Conservation (phyloP, 2,888 invertebrate genomes). For the Drosophila lacicola region DNA sequence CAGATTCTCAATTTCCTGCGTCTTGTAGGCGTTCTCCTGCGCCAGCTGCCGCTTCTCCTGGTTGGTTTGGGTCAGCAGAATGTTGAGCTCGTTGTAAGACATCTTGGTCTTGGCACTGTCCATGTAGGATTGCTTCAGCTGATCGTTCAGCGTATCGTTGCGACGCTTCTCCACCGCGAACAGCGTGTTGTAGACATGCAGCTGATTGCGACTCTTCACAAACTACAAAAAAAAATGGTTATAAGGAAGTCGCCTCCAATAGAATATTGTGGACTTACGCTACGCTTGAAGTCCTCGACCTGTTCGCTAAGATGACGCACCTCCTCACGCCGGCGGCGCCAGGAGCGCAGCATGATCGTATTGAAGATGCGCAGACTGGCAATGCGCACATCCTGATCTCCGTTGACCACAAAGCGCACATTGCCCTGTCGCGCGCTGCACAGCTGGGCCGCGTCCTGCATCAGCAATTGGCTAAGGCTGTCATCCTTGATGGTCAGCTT, state of each 20-base stretch:
- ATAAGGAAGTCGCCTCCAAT: neutral
- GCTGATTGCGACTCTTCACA: slow-evolving; percentile 82
- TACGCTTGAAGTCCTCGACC: slow-evolving; percentile 74
- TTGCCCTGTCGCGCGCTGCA: slow-evolving; percentile 29
- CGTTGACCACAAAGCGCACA: slow-evolving; percentile 47
- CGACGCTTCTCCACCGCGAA: slow-evolving; percentile 83
- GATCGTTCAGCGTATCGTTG: slow-evolving; percentile 78
- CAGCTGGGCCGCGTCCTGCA: slow-evolving; percentile 45
- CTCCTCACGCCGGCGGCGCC: slow-evolving; percentile 83
- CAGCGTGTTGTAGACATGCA: slow-evolving; percentile 82
- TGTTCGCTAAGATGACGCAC: slow-evolving; percentile 80
- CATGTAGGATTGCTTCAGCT: slow-evolving; percentile 70
- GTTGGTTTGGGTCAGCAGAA: slow-evolving; percentile 57
- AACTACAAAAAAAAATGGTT: slow-evolving; percentile 55
- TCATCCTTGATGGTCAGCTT: slow-evolving; percentile 34
- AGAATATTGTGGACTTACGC: slow-evolving; percentile 57
- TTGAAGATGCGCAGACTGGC: slow-evolving; percentile 83
- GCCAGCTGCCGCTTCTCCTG: slow-evolving; percentile 67
- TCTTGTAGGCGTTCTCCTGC: slow-evolving; percentile 52
- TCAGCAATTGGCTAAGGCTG: slow-evolving; percentile 36
- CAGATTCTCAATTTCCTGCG: slow-evolving; percentile 71
- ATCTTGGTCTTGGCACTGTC: slow-evolving; percentile 74
- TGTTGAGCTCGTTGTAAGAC: slow-evolving; percentile 62
- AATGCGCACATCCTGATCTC: slow-evolving; percentile 66
- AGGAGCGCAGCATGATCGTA: slow-evolving; percentile 83